Percentiles rank a stretch among this genome's conserved stretches.
Conservation (phyloP, 1,140 invertebrate species). For the Bombus ignitus region DNA sequence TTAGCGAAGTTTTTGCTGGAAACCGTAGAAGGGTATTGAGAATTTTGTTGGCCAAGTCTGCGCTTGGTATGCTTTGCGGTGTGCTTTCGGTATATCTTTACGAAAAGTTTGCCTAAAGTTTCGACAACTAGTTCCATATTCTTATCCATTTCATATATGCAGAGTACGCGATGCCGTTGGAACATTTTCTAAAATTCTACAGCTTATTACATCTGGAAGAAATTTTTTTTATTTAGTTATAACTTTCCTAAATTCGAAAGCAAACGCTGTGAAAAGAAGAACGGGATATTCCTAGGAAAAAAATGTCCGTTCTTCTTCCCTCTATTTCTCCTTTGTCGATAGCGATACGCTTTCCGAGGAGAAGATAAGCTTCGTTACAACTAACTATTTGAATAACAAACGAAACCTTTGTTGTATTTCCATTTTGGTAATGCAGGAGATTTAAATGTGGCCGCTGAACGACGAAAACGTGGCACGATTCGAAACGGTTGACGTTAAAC, state of each 20-base stretch:
- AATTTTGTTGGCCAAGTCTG: neutral
- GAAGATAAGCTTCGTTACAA: neutral
- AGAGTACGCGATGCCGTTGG: neutral
- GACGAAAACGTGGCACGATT: neutral
- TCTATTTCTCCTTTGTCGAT: neutral
- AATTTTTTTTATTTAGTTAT: neutral
- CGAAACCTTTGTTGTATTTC: neutral
- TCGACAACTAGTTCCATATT: conserved; percentile 2
- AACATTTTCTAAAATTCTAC: neutral
- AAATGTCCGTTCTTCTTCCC: neutral
- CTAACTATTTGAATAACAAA: neutral
- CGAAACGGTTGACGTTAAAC: neutral
- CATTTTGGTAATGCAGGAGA: neutral
- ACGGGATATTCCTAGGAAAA: too few relatives aligned
- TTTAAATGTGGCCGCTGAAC: neutral
- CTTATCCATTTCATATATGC: neutral
- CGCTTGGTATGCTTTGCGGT: neutral
- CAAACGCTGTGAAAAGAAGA: neutral
- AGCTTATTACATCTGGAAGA: neutral
- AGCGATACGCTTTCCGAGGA: neutral
- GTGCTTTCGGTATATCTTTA: neutral
- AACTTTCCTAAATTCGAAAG: neutral
- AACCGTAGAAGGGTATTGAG: neutral
- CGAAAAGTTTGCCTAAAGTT: neutral
- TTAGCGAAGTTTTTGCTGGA: neutral